These are phyloP conservation scores for Eolophus roseicapilla DNA, from an alignment of 2,113 vertebrate genomes.

Conservation along the genomic window DNA sequence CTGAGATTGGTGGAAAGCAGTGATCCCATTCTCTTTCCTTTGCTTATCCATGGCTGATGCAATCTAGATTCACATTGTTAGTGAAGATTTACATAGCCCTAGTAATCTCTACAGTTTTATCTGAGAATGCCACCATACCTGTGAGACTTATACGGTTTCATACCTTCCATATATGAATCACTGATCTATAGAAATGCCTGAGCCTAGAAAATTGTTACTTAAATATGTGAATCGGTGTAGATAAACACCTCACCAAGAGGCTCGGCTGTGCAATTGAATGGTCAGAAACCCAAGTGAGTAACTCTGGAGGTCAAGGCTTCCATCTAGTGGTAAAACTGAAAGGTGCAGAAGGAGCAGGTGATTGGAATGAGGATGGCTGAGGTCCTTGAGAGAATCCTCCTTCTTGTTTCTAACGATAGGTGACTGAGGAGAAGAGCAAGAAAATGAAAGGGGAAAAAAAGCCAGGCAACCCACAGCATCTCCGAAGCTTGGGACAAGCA, in stretches of 20 bases:
- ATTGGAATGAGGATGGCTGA: accelerated
- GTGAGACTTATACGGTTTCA: background rate
- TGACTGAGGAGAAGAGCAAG: background rate
- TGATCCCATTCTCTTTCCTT: accelerated
- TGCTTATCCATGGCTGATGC: accelerated
- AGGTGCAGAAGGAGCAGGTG: background rate
- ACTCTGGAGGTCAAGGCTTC: constrained; percentile 40
- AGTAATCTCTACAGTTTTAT: background rate
- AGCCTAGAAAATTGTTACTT: background rate
- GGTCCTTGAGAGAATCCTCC: background rate
- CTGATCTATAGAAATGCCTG: background rate
- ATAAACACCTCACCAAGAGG: accelerated
- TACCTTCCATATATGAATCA: background rate
- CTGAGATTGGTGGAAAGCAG: background rate
- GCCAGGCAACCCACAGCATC: background rate
- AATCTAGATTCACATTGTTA: accelerated
- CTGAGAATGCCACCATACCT: background rate
- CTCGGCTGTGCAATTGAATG: accelerated
- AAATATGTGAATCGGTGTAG: background rate
- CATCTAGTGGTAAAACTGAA: constrained; percentile 47
- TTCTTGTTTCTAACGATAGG: background rate
- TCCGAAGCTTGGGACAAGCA: background rate
- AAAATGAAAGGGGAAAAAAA: background rate
- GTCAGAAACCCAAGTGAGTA: accelerated
- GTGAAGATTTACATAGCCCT: background rate